Percentiles rank a stretch among this genome's conserved stretches.
Conservation (phyloP, 2,113 vertebrate genomes). For the Vulpes lagopus region DNA sequence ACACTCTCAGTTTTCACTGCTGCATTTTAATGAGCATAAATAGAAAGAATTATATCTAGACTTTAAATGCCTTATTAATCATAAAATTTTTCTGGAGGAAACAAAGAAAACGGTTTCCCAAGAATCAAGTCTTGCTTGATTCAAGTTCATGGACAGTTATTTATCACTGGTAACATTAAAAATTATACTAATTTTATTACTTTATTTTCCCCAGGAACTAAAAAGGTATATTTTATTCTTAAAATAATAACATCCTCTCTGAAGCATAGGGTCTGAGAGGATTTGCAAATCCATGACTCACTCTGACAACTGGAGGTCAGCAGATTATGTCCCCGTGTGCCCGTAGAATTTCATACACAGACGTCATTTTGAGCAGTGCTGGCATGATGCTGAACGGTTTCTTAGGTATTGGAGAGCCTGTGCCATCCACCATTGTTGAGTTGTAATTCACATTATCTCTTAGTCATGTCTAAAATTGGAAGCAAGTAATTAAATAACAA, state of each 20-base stretch:
- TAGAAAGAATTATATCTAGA: not conserved
- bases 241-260: conserved; percentile 16
- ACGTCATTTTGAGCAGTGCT: not conserved
- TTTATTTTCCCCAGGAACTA: not conserved
- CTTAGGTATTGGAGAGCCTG: not conserved
- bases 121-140: not conserved
- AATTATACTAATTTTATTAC: conserved; percentile 1
- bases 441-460: conserved; percentile 45
- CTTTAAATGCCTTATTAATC: not conserved
- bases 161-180: conserved; percentile 28
- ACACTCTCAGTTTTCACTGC: not conserved
- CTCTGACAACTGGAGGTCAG: not conserved
- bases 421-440: not conserved
- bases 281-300: not conserved
- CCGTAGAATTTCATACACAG: not conserved
- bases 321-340: not conserved
- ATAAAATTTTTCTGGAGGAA: conserved; percentile 11
- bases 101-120: not conserved
- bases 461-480: conserved; percentile 62
- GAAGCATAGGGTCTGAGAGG: not conserved
- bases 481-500: conserved; percentile 65
- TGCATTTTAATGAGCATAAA: not conserved
- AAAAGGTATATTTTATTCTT: not conserved
- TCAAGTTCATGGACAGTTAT: conserved; percentile 25
- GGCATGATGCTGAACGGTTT: not conserved